Conservation (phyloP, 2,888 invertebrate species). For the Eueremaeus valkanovi region DNA sequence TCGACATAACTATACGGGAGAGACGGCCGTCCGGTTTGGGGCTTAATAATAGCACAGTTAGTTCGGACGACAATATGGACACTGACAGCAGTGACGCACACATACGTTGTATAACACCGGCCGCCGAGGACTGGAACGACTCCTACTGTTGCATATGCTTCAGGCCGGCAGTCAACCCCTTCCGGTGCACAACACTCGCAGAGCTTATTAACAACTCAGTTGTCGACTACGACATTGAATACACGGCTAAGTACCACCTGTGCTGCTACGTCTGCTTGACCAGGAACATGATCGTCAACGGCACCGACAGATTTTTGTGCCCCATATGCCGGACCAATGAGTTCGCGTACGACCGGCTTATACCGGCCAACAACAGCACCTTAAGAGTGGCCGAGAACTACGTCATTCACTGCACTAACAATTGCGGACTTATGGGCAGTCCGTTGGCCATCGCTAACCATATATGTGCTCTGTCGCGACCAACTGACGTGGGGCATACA, state of each 20-base stretch:
- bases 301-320: background rate
- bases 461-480: background rate
- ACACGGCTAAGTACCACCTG: too few relatives aligned
- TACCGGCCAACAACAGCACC: background rate
- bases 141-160: background rate
- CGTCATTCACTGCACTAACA: background rate
- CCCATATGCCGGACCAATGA: background rate
- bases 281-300: background rate
- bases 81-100: background rate
- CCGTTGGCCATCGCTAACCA: background rate
- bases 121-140: background rate
- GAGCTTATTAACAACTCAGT: too few relatives aligned
- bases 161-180: background rate
- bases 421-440: background rate
- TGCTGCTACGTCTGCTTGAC: background rate
- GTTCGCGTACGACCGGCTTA: background rate
- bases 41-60: too few relatives aligned
- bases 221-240: too few relatives aligned
- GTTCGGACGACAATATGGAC: too few relatives aligned
- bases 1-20: too few relatives aligned
- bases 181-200: background rate
- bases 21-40: too few relatives aligned
- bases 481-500: too few relatives aligned
- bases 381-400: background rate
- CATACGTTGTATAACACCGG: background rate